Conservation (phyloP, 2,113 vertebrate genomes). For the Grantiella picta region DNA sequence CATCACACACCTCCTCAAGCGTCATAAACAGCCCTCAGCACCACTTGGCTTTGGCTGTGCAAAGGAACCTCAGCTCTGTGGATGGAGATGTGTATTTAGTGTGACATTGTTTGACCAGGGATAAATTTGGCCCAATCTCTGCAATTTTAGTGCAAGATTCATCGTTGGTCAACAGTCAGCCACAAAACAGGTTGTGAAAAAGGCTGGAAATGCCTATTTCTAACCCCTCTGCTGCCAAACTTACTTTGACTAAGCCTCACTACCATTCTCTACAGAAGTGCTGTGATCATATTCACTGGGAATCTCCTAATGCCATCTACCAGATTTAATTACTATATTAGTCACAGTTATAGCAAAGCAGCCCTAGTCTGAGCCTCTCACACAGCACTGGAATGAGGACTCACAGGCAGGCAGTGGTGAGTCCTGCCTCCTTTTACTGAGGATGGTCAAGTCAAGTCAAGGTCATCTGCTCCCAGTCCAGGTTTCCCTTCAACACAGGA, state of each 20-base stretch:
- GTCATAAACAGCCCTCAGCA: not conserved
- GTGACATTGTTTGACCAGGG: not conserved
- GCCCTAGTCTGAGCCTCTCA: not conserved
- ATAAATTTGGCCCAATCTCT: not conserved
- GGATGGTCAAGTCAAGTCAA: not conserved
- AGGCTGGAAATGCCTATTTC: not conserved
- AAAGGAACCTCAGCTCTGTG: not conserved
- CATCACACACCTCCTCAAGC: accelerated
- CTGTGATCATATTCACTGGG: not conserved
- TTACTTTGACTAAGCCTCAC: not conserved
- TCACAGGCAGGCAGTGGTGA: accelerated
- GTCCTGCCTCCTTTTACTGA: not conserved
- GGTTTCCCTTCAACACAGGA: not conserved
- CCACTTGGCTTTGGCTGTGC: accelerated
- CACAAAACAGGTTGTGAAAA: not conserved
- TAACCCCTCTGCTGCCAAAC: not conserved
- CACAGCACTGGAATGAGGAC: not conserved
- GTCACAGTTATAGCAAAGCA: not conserved
- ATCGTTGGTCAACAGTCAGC: not conserved
- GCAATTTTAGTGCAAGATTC: not conserved
- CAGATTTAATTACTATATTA: not conserved
- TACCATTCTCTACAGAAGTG: not conserved
- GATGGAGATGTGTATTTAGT: not conserved
- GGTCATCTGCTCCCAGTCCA: not conserved
- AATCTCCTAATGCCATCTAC: not conserved